Base-by-base conservation (phyloP, 2,113 vertebrate species). In the Entomyzon cyanotis region DNA sequence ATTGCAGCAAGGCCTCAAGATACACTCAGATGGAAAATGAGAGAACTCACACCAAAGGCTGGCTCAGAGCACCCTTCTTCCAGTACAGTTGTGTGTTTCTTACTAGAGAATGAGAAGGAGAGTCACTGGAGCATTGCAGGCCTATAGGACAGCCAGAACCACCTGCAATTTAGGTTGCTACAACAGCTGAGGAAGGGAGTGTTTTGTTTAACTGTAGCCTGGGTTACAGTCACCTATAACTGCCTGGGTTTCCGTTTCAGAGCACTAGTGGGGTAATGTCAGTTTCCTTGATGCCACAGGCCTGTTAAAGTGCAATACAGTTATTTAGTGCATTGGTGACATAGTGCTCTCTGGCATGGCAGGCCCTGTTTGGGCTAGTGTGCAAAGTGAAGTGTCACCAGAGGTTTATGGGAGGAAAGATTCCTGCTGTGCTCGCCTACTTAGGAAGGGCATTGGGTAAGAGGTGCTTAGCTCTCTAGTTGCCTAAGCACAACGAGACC, bases 131-230 rank as follows among this genome's bases (percentile, higher is more conserved):
- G 62, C 49, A 60, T 10, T 1, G 0, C 64, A 49, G 73, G 28
- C 10, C 60, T 18, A 13, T 1, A 24, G 60, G 33, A 52, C 22
- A 60, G 37, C 35, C 79, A 47, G 37, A 75, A 42, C n/a, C 52
- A 56, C 30, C 24, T 2, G 3, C 25, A 21, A 73, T 30, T 33
- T 10, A 56, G 65, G 60, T 81, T 39, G 8, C 56, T 74, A 21
- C 60, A 55, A 33, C 3, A 87, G 76, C 63, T 33, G 63, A 44
- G 55, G 70, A 31, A 94, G 83, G 94, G 92, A 95, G 90, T 94
- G 94, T 78, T 94, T 49, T 96, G 90, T 95, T 96, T 94, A 77
- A 47, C 76, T 53, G 86, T 46, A 87, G 73, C 85, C 56, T 75
- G 63, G 79, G 87, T 33, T 70, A 87, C 81, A 62, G 76, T 3